Evolutionary conservation across 1,140 invertebrate species (phyloP), one percentile per base, ranked within the genome.

Genomic region (Drosophila biarmipes): DNA sequence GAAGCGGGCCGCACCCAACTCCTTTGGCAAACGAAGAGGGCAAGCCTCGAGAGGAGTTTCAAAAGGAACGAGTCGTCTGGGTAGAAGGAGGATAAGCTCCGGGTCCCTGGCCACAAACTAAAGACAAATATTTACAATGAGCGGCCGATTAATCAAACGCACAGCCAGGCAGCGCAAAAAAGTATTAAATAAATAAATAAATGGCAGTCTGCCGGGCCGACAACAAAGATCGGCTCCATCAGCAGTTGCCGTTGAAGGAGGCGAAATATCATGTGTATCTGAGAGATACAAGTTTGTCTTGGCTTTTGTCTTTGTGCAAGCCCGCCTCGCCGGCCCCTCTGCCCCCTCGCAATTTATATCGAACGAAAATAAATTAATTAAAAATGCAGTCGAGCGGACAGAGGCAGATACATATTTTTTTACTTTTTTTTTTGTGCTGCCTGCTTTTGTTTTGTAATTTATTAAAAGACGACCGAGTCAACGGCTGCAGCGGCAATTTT

Each of bases 51-150:
- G 38, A 40, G 38, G 59, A 58, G 58, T 58, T 43, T 19, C 15
- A 12, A 43, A 19, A 8, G 10, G 14, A 29, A 24, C 21, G 12
- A 4, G 19, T n/a, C 12, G n/a, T 31, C 24, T 14, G 2, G 35
- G 24, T 29, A 29, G 17, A 7, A 17, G 4, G 57, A 61, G 19
- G 59, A 35, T 24, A 8, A 11, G 29, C 35, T 19, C 17, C 27
- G 17, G 42, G 53, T 40, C 40, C 73, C 67, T 67, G 81, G 82
- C 82, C 89, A 84, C 85, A 87, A 89, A 87, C 82, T 84, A 89
- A 87, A 87, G 82, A 87, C 82, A 87, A 87, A 87, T 87, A 87
- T 87, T 87, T 87, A 87, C 82, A 87, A 89, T 87, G 72, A 84
- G 79, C 84, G 56, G 63, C 57, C 84, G 79, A 87, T 87, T 89